Evolutionary conservation across 1,140 invertebrate species (phyloP), one percentile per base, ranked within the genome.

Genomic region (Trichonephila inaurata): DNA sequence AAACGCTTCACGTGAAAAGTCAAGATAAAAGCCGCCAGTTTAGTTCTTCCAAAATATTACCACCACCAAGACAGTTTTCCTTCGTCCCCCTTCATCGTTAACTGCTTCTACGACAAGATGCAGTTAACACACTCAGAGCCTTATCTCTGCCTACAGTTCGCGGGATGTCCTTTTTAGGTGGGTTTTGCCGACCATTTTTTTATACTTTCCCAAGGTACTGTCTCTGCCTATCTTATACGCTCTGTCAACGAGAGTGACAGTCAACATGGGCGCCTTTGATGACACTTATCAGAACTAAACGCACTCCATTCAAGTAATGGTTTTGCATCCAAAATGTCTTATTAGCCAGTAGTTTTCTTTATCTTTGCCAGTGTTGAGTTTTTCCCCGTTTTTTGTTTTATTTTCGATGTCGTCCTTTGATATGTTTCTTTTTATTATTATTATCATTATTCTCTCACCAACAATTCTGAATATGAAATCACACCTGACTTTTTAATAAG

Each of bases 261-360:
- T 92, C 62, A 24, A 92, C 91, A 92, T 51, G 91, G 82, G 64
- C 64, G 82, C 64, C 91, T 87, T 66, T 92, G 91, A 92, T 72
- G 91, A 33, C 44, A 64, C 81, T 92, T 92, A 92, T 92, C 85
- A 18, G 5, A 72, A 66, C 83, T 87, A 92, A 92, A 92, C 83
- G 85, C 83, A 44, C 40, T 89, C 66, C 69, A 72, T 69, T 24
- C 28, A 51, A 58, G 82, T 77, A 87, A 92, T 86, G 83, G 91
- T 33, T 87, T 85, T 66, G 91, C 91, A 92, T 92, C 61, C 91
- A 87, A 92, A 92, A 87, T 87, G 91, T 92, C 91, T 92, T 92
- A 92, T 92, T 92, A 92, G 83, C 72, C 91, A 40, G 60, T 64
- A 77, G 72, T 77, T 77, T 33, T 40, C 72, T 33, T 77, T 77